These are phyloP conservation scores for Etheostoma perlongum DNA, from an alignment of 2,797 vertebrate species.

Conservation along the genomic window DNA sequence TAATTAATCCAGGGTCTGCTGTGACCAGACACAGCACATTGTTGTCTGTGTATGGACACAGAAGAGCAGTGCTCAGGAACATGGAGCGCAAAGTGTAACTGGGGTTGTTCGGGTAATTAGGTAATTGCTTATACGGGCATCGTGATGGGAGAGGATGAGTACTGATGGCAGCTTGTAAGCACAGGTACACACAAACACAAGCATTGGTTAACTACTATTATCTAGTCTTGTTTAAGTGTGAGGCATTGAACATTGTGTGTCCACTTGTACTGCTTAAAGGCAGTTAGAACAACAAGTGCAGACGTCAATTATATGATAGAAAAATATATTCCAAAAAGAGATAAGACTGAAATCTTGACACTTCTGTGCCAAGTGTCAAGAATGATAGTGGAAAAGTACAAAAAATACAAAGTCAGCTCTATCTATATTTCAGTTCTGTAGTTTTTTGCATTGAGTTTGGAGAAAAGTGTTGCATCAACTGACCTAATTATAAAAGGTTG, in stretches of 20 bases:
- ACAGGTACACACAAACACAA: constrained; percentile 18
- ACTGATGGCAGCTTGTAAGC: constrained; percentile 14
- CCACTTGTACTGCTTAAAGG: neutral
- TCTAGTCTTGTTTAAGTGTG: neutral
- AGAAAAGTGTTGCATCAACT: constrained; percentile 20
- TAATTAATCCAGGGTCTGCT: constrained; percentile 70
- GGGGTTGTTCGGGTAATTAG: constrained; percentile 56
- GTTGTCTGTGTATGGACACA: constrained; percentile 43
- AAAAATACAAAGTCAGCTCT: constrained; percentile 17
- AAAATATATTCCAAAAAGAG: neutral
- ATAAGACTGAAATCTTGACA: constrained; percentile 3
- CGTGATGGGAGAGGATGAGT: constrained; percentile 19
- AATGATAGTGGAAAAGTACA: constrained; percentile 8
- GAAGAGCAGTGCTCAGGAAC: constrained; percentile 33
- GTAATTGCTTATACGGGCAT: constrained; percentile 40
- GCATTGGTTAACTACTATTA: neutral
- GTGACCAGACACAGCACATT: constrained; percentile 42
- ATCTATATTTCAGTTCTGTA: constrained; percentile 9
- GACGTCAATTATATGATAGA: neutral
- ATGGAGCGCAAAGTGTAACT: constrained; percentile 53
- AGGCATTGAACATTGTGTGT: neutral
- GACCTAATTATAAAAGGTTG: constrained; percentile 44
- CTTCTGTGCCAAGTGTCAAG: constrained; percentile 13
- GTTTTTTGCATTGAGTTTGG: constrained; percentile 9
- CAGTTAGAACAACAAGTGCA: neutral